Percentiles rank a stretch among this genome's conserved stretches.
phyloP scores from a whole-genome alignment of 37 sponge, comb jelly and placozoan genomes.

The Dysidea cf. avara region DNA sequence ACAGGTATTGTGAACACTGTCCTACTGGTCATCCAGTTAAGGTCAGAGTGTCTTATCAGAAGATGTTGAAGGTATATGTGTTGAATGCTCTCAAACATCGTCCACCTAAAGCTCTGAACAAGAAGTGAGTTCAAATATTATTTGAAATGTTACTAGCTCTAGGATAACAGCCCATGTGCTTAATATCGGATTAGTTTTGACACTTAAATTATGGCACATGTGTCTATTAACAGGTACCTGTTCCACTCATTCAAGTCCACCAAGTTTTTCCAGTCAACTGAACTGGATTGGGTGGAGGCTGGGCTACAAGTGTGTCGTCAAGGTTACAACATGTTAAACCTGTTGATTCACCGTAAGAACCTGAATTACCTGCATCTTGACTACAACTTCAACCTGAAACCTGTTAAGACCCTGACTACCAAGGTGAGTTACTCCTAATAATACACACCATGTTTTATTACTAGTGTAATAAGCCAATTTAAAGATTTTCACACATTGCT shows the following conservation, averaged over 20 bases:
- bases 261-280: conserved; percentile 99
- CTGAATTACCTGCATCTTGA: conserved; percentile 99
- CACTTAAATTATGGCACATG: too few relatives aligned
- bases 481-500: too few relatives aligned
- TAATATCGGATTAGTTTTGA: too few relatives aligned
- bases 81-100: conserved; percentile 95
- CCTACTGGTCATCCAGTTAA: conserved; percentile 97
- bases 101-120: conserved; percentile 96
- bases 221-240: conserved; percentile 75
- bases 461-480: too few relatives aligned
- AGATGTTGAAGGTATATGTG: conserved; percentile 93
- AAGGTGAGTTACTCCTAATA: conserved; percentile 77
- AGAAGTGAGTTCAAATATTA: conserved; percentile 55
- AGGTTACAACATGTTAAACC: conserved; percentile 99
- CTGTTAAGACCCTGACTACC: conserved; percentile 98
- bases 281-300: conserved; percentile 99
- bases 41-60: conserved; percentile 99
- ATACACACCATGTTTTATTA: too few relatives aligned
- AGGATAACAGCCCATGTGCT: too few relatives aligned
- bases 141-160: background rate
- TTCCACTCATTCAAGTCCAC: conserved; percentile 97
- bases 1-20: conserved; percentile 93
- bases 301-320: conserved; percentile 99
- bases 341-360: conserved; percentile 98
- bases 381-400: conserved; percentile 99